Evolutionary conservation across 2,888 invertebrate species (phyloP).

Genomic region (Drosophila setosimentum): DNA sequence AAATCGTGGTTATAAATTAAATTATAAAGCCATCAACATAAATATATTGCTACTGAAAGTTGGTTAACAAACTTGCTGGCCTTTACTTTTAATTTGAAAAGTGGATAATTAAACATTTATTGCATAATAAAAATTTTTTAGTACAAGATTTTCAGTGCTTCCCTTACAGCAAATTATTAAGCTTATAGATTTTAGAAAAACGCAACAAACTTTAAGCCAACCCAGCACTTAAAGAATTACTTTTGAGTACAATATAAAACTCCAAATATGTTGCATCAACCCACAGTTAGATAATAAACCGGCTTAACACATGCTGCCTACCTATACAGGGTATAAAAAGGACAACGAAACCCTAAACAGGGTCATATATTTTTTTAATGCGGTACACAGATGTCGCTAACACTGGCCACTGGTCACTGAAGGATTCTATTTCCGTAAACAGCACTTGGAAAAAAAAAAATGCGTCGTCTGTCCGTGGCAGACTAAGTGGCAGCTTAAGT

Average conservation of each 20-base stretch:
- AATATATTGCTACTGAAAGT: background rate
- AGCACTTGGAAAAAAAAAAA: slow-evolving; percentile 12
- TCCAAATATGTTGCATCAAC: slow-evolving; percentile 1
- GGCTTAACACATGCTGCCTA: background rate
- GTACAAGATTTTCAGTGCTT: too few species aligned
- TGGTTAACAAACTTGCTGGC: background rate
- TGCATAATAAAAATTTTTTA: background rate
- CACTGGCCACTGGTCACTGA: slow-evolving; percentile 32
- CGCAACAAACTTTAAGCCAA: background rate
- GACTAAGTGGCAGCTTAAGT: slow-evolving; percentile 28
- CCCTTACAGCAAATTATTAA: background rate
- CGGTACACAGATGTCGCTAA: slow-evolving; percentile 34
- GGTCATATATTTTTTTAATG: slow-evolving; percentile 43
- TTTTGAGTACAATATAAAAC: background rate
- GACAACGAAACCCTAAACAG: slow-evolving; percentile 28
- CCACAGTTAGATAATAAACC: background rate
- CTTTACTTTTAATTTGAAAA: background rate
- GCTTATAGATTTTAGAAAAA: background rate
- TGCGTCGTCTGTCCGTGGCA: slow-evolving; percentile 37
- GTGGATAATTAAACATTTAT: background rate
- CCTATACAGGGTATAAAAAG: slow-evolving; percentile 21
- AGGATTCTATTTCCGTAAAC: slow-evolving; percentile 24
- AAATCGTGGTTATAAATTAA: background rate
- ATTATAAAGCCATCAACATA: too few species aligned
- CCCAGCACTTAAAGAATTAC: background rate